These are phyloP conservation scores for Collichthys lucidus DNA, from an alignment of 2,113 vertebrate species.

Conservation along the genomic window DNA sequence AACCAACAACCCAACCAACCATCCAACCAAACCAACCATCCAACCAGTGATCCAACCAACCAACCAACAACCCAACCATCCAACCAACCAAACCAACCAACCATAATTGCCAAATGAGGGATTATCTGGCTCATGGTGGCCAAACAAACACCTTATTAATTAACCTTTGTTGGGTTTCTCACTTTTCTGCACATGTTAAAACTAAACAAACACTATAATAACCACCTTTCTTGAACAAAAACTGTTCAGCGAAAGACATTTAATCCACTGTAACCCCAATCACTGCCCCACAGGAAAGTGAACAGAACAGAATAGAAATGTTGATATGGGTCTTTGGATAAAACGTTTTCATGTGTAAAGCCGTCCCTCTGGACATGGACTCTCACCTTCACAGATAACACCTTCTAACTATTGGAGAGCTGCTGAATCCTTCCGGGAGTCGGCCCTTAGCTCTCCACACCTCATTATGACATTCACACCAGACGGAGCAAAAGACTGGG, in stretches of 20 bases:
- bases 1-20: too few relatives aligned
- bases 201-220: neutral
- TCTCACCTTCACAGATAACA: constrained; percentile 61
- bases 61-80: too few relatives aligned
- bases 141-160: neutral
- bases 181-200: neutral
- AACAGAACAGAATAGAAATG: constrained; percentile 15
- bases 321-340: constrained; percentile 30
- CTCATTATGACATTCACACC: constrained; percentile 60
- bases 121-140: too few relatives aligned
- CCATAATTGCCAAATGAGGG: neutral
- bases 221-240: neutral
- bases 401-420: constrained; percentile 50
- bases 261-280: neutral
- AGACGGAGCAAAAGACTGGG: constrained; percentile 29
- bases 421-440: constrained; percentile 52
- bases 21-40: too few relatives aligned
- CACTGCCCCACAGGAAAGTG: neutral
- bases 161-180: neutral
- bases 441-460: constrained; percentile 41
- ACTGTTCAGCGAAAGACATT: neutral
- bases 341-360: constrained; percentile 22
- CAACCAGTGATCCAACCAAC: too few relatives aligned
- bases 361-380: constrained; percentile 44
- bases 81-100: too few relatives aligned